Evolutionary conservation across 2,888 invertebrate genomes (phyloP), one percentile per base, ranked within the genome.

Genomic region (Choreutis nemorana): DNA sequence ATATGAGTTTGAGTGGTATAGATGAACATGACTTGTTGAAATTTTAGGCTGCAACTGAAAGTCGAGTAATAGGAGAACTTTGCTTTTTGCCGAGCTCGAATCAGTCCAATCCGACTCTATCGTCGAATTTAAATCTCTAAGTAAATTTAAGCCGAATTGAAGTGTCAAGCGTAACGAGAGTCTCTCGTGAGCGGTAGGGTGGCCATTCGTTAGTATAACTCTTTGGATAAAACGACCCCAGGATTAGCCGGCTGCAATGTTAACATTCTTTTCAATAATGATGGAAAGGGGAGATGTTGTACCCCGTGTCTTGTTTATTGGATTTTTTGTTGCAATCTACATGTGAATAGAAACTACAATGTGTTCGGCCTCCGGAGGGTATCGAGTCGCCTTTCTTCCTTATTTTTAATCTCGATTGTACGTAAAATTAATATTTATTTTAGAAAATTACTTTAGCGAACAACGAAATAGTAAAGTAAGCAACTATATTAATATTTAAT

Each of bases 221-320:
- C 77, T 77, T 72, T 77, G 73, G 73, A 72, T 72, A 71, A 77
- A 67, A 60, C 67, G 70, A 77, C 62, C 72, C 71, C 55, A 42
- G 62, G 67, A 68, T 77, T 68, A 75, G 67, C 72, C 61, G 58
- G 60, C 55, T 67, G 70, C 63, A 55, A 63, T 67, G 67, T 66
- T 77, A 72, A 75, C 72, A 77, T 77, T 77, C 72, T 71, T 77
- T 73, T 75, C 73, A 75, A 77, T 77, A 77, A 77, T 72, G 72
- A 73, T 56, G 58, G 18, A 50, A 32, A 61, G 68, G 73, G 75
- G 70, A 65, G 62, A 56, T 51, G 52, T 50, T 63, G 61, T 53
- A 49, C 65, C 59, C 70, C 56, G 51, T 63, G 66, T 68, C 68
- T 72, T 75, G 75, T 77, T 77, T 77, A 78, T 77, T 77, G 73